Conservation (phyloP, 1,140 invertebrate species). For the Eriocheir sinensis region DNA sequence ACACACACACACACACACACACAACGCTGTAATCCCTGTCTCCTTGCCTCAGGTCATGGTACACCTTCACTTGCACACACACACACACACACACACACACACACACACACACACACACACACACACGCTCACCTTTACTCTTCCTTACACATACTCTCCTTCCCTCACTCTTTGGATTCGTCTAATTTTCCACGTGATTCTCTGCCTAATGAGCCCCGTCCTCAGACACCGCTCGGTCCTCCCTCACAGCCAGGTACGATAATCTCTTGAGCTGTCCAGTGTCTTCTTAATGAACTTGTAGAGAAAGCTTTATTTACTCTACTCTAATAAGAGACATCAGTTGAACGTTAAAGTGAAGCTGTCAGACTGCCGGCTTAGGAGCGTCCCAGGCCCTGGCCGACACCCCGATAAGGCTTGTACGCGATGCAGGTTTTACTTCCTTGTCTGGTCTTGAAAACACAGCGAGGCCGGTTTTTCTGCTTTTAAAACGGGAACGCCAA, state of each 20-base stretch:
- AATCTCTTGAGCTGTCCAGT: conserved; percentile 24
- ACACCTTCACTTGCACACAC: no score
- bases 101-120: background rate
- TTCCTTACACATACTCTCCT: background rate
- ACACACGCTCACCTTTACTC: background rate
- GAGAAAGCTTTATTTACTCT: conserved; percentile 12
- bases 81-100: conserved; percentile 4
- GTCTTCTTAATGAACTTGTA: conserved; percentile 18
- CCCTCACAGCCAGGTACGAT: background rate
- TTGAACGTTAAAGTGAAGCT: background rate
- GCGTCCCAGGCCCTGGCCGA: background rate
- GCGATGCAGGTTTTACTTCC: background rate
- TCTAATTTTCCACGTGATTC: conserved; percentile 25
- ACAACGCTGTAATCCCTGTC: background rate
- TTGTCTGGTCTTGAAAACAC: conserved; percentile 13
- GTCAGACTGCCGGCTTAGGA: background rate
- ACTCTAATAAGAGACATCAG: background rate
- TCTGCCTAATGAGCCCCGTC: background rate
- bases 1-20: conserved; percentile 4
- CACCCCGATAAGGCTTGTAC: background rate
- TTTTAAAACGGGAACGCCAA: background rate
- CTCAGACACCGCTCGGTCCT: background rate
- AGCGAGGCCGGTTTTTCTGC: background rate
- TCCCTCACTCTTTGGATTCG: conserved; percentile 11
- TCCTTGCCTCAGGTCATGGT: no score